phyloP scores from a whole-genome alignment of 2,113 vertebrate species.

The Ciconia boyciana region DNA sequence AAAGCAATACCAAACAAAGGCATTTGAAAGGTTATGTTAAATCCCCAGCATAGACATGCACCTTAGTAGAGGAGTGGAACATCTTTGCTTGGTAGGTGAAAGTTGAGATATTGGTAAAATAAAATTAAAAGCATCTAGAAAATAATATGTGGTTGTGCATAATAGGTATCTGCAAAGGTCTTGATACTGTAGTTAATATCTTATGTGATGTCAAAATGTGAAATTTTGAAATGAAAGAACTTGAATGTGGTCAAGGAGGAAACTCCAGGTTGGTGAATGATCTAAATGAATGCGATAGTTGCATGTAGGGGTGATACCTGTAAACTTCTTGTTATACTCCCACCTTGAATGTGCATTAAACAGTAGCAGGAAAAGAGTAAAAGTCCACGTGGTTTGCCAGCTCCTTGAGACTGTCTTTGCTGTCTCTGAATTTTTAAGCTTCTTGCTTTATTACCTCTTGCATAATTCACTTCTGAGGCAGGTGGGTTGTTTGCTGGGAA shows the following conservation, averaged over 20 bases:
- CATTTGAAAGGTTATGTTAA: neutral
- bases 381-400: neutral
- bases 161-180: neutral
- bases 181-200: neutral
- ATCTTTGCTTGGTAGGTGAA: neutral
- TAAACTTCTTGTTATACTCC: neutral
- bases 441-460: neutral
- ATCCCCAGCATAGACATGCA: neutral
- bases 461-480: neutral
- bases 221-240: neutral
- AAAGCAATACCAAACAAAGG: neutral
- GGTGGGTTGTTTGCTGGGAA: neutral
- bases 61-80: neutral
- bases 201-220: neutral
- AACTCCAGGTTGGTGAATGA: neutral
- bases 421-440: neutral
- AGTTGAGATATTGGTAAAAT: neutral
- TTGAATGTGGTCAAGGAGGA: neutral
- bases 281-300: neutral
- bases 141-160: neutral
- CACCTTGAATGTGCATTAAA: neutral
- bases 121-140: neutral
- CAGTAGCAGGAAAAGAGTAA: neutral
- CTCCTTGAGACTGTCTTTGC: neutral
- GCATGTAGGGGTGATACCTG: neutral